phyloP scores from a whole-genome alignment of 2,113 vertebrate genomes.

The Emydocephalus ijimae region DNA sequence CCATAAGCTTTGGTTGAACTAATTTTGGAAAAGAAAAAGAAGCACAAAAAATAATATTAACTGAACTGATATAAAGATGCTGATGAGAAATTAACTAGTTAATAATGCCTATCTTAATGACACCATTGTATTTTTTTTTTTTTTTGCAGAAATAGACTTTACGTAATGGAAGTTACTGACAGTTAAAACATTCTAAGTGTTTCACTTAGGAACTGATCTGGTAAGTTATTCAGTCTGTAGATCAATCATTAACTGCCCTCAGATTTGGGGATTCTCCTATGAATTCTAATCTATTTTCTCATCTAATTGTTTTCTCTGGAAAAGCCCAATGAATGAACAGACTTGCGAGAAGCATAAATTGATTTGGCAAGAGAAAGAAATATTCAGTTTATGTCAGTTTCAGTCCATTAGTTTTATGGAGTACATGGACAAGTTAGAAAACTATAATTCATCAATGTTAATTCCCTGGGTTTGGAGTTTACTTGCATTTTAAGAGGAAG shows the following conservation, averaged over 20 bases:
- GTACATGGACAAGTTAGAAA: neutral
- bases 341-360: too few relatives aligned
- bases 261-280: neutral
- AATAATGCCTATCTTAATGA: neutral
- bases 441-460: constrained; percentile 1
- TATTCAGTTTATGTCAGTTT: neutral
- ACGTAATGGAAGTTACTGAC: neutral
- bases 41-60: neutral
- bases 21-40: neutral
- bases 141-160: neutral
- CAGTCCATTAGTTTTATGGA: neutral
- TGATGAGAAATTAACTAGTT: neutral
- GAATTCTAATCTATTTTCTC: neutral
- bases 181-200: neutral
- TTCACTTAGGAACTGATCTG: neutral
- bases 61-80: neutral
- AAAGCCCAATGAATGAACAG: neutral
- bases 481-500: neutral
- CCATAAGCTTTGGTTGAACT: neutral
- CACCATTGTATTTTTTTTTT: neutral
- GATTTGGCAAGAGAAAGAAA: neutral
- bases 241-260: neutral
- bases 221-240: neutral
- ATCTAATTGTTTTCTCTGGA: neutral
- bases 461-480: neutral